Conservation (phyloP, 2,888 invertebrate species). For the Chymomyza caudatula region DNA sequence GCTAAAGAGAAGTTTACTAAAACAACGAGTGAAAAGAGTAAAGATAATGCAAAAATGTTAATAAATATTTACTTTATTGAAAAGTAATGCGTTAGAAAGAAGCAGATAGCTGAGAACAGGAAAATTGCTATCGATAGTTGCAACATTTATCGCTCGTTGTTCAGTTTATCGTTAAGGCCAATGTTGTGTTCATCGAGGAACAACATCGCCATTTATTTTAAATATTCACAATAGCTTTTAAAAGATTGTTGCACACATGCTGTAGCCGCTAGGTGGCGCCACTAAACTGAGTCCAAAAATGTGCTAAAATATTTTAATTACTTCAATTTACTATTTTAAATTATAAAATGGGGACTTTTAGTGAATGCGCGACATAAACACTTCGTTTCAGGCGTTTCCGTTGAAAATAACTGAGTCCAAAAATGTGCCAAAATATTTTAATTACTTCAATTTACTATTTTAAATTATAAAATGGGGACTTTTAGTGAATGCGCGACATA, state of each 20-base stretch:
- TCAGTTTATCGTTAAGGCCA: neutral
- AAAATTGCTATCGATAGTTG: neutral
- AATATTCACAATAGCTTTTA: neutral
- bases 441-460: no score
- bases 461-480: no score
- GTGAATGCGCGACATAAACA: no score
- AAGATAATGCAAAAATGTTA: neutral
- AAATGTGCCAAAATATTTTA: no score
- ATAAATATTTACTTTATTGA: neutral
- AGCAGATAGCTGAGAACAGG: neutral
- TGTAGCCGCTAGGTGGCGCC: no score
- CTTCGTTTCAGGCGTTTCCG: no score
- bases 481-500: slow-evolving; percentile 18
- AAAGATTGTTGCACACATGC: slow-evolving; percentile 17
- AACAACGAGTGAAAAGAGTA: neutral
- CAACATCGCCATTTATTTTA: neutral
- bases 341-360: no score
- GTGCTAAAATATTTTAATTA: neutral
- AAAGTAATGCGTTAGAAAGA: neutral
- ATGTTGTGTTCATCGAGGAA: neutral
- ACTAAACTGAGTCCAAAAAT: no score
- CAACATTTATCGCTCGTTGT: neutral
- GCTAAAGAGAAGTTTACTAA: neutral
- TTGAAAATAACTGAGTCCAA: no score
- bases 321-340: no score